Evolutionary conservation across 2,888 invertebrate genomes (phyloP).

Genomic region (Chalcis sispes): DNA sequence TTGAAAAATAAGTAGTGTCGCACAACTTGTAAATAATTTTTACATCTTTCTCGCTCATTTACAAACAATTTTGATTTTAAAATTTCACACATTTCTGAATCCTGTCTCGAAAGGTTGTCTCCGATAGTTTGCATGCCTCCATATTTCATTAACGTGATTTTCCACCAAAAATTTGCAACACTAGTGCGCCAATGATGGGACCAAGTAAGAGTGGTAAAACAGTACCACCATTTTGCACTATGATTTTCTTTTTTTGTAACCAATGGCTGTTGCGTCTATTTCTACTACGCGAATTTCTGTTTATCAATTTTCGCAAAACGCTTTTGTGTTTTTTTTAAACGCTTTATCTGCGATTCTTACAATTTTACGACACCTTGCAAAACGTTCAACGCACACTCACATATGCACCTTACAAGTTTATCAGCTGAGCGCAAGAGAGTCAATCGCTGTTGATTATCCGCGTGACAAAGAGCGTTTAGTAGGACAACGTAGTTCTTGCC

Average conservation of each 20-base stretch:
- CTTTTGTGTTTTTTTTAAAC: slow-evolving; percentile 14
- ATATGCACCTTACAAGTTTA: slow-evolving; percentile 9
- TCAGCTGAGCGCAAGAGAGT: not conserved
- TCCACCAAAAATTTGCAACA: not conserved
- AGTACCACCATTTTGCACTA: not conserved
- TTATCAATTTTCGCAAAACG: slow-evolving; percentile 4
- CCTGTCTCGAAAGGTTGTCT: no score
- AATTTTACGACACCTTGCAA: slow-evolving; percentile 4
- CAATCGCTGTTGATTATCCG: not conserved
- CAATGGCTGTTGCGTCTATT: not conserved
- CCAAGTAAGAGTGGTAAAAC: slow-evolving; percentile 13
- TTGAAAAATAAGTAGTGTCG: slow-evolving; percentile 3
- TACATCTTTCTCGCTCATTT: no score
- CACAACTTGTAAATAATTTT: no score
- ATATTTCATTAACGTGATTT: no score
- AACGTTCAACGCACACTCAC: slow-evolving; percentile 32
- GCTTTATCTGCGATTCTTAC: not conserved
- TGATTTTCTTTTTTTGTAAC: not conserved
- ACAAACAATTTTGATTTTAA: no score
- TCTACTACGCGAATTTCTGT: not conserved
- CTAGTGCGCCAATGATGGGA: not conserved
- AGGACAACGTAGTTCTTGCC: no score
- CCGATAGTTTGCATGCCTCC: no score
- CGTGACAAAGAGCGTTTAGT: slow-evolving; percentile 13
- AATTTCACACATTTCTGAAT: no score